phyloP scores from a whole-genome alignment of 2,888 invertebrate genomes.

The Phania funesta region DNA sequence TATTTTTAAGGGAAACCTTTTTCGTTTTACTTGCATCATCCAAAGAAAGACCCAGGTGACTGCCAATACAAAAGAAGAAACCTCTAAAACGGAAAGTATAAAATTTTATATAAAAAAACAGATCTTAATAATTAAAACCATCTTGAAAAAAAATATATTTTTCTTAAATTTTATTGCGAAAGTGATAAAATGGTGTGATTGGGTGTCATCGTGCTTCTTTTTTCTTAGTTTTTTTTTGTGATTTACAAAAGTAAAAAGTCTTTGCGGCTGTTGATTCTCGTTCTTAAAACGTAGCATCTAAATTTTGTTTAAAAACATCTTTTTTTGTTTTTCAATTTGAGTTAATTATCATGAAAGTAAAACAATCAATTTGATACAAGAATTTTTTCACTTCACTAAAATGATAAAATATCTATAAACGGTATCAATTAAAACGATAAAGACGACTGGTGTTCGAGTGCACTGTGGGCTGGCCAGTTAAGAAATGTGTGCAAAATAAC shows the following conservation, averaged over 20 bases:
- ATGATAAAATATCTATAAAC: constrained; percentile 71
- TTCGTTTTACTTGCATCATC: constrained; percentile 16
- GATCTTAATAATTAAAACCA: constrained; percentile 49
- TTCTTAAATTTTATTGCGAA: constrained; percentile 37
- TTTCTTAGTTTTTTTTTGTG: not conserved
- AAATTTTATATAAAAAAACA: constrained; percentile 39
- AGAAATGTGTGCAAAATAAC: not conserved
- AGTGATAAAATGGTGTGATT: constrained; percentile 47
- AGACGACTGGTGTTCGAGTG: not conserved
- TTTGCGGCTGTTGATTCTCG: not conserved
- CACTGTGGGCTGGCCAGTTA: constrained; percentile 17
- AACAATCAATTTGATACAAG: constrained; percentile 74
- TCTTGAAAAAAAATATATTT: constrained; percentile 27
- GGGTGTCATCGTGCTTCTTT: not conserved
- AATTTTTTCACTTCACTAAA: constrained; percentile 73
- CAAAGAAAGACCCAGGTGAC: not conserved
- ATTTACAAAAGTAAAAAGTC: not conserved
- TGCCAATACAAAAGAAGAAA: not conserved
- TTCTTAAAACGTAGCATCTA: constrained; percentile 11
- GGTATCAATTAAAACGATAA: constrained; percentile 47
- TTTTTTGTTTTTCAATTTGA: constrained; percentile 3
- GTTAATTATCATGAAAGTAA: constrained; percentile 73
- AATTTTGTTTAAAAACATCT: constrained; percentile 1
- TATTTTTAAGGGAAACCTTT: constrained; percentile 57
- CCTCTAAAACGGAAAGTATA: constrained; percentile 25